These are phyloP conservation scores for Drosophila rubida DNA, from an alignment of 2,888 invertebrate genomes.

Conservation along the genomic window DNA sequence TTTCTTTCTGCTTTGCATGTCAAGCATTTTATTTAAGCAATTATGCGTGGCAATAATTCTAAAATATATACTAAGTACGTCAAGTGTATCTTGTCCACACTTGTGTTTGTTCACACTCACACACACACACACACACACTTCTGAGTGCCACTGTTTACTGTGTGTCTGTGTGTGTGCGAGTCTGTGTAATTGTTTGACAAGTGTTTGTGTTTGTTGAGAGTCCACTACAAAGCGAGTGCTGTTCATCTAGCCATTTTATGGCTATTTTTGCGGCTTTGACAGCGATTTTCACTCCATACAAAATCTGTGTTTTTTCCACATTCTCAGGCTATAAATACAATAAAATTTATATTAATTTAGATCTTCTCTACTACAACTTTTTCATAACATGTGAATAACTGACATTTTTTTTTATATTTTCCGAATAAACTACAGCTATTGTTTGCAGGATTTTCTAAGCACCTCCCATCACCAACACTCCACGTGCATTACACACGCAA, in stretches of 20 bases:
- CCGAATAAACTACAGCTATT: not conserved
- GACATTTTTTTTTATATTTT: not conserved
- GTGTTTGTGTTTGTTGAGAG: conserved; percentile 33
- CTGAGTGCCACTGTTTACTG: not conserved
- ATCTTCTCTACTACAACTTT: too few relatives aligned
- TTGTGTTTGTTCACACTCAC: conserved; percentile 6
- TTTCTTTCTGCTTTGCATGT: conserved; percentile 16
- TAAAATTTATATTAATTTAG: too few relatives aligned
- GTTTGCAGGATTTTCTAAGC: not conserved
- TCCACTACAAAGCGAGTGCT: conserved; percentile 7
- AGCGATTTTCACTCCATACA: not conserved
- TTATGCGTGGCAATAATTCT: conserved; percentile 52
- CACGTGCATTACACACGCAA: not conserved
- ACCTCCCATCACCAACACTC: conserved; percentile 24
- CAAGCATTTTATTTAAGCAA: conserved; percentile 59
- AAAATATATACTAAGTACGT: conserved; percentile 11
- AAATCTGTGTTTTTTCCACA: too few relatives aligned
- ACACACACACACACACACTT: not conserved
- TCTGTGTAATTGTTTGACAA: conserved; percentile 32
- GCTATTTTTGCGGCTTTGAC: not conserved
- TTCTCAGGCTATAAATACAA: too few relatives aligned
- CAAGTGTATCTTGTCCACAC: not conserved
- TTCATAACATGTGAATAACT: not conserved
- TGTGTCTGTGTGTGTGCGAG: conserved; percentile 1
- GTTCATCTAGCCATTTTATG: conserved; percentile 5